Conservation (phyloP, 2,888 invertebrate genomes). For the Macrosoma leucophasiata region DNA sequence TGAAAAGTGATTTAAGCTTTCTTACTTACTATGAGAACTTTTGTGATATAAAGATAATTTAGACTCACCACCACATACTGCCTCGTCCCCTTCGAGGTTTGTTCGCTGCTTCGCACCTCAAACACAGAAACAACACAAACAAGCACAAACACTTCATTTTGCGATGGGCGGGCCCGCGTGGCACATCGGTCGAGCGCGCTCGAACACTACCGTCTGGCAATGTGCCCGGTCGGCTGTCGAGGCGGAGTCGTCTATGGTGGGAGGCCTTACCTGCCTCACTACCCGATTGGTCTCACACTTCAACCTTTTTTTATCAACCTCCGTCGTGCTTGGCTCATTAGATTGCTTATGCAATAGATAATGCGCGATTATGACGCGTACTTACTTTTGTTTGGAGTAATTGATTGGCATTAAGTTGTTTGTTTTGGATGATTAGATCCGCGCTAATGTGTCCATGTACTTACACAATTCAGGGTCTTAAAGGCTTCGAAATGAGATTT, state of each 20-base stretch:
- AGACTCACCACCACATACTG: slow-evolving; percentile 93
- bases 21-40: too few relatives aligned
- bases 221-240: slow-evolving; percentile 35
- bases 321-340: slow-evolving; percentile 51
- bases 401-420: slow-evolving; percentile 1
- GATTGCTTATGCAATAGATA: slow-evolving; percentile 47
- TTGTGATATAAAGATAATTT: background rate
- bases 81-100: slow-evolving; percentile 87
- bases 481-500: too few relatives aligned
- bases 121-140: slow-evolving; percentile 72
- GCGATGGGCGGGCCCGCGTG: slow-evolving; percentile 55
- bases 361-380: slow-evolving; percentile 22
- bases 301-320: slow-evolving; percentile 44
- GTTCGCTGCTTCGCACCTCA: slow-evolving; percentile 68
- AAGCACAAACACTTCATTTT: slow-evolving; percentile 74
- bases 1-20: too few relatives aligned
- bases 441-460: too few relatives aligned
- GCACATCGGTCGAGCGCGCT: slow-evolving; percentile 62
- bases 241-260: slow-evolving; percentile 63
- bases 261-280: slow-evolving; percentile 61
- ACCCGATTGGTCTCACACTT: slow-evolving; percentile 59
- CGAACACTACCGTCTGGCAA: slow-evolving; percentile 54
- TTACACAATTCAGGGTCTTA: too few relatives aligned
- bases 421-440: too few relatives aligned
- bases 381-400: slow-evolving; percentile 7